These are phyloP conservation scores for Tenrec ecaudatus DNA, from an alignment of 2,113 vertebrate genomes.

Conservation along the genomic window DNA sequence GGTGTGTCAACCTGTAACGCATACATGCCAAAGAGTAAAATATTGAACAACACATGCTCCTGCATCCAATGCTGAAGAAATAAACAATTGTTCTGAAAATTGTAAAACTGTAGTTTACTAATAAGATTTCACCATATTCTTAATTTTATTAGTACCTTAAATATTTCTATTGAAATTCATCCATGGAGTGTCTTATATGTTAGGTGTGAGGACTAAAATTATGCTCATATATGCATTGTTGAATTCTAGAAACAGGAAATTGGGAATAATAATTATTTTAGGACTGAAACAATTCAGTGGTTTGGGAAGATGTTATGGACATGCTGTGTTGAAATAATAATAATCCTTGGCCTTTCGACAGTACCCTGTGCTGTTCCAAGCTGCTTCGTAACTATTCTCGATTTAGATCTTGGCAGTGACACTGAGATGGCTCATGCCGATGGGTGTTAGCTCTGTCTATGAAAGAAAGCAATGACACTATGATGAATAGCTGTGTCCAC, in stretches of 20 bases:
- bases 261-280: not conserved
- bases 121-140: not conserved
- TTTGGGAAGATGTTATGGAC: not conserved
- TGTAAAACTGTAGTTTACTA: not conserved
- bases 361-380: not conserved
- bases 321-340: not conserved
- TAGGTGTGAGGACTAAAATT: not conserved
- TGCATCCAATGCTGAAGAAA: not conserved
- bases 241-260: not conserved
- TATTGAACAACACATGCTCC: not conserved
- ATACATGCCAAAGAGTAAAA: not conserved
- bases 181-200: not conserved
- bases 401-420: not conserved
- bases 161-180: not conserved
- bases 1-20: not conserved
- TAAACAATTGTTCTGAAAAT: not conserved
- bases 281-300: not conserved
- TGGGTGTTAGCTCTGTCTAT: not conserved
- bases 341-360: not conserved
- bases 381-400: conserved; percentile 1
- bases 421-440: not conserved
- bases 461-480: not conserved
- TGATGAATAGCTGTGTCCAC: conserved; percentile 37
- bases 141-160: conserved; percentile 24
- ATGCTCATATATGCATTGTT: not conserved